Evolutionary conservation across 2,888 invertebrate genomes (phyloP).

Genomic region (Morpho deidamia): DNA sequence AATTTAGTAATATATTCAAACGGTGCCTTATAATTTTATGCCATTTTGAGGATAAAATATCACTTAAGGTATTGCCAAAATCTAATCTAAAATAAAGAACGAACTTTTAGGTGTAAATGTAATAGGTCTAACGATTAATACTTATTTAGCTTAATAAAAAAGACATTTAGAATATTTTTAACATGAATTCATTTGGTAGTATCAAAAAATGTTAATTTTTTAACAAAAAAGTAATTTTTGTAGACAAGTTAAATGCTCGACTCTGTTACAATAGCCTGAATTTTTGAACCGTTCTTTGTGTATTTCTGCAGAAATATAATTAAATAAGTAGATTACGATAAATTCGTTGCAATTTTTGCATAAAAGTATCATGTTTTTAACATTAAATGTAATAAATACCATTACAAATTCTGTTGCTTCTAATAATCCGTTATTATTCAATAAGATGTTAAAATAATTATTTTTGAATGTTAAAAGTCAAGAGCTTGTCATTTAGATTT

Average conservation of each 20-base stretch:
- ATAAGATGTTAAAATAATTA: constrained; percentile 19
- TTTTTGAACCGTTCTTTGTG: constrained; percentile 5
- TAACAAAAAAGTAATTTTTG: not conserved
- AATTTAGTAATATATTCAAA: constrained; percentile 65
- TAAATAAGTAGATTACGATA: constrained; percentile 6
- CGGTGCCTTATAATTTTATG: constrained; percentile 76
- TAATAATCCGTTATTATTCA: constrained; percentile 14
- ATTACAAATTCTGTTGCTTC: constrained; percentile 16
- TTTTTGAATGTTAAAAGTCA: constrained; percentile 36
- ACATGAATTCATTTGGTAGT: not conserved
- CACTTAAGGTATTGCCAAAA: constrained; percentile 62
- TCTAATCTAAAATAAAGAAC: constrained; percentile 38
- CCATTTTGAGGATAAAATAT: constrained; percentile 72
- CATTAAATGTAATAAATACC: constrained; percentile 9
- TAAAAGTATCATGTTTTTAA: constrained; percentile 9
- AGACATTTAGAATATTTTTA: not conserved
- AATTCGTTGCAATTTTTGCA: constrained; percentile 1
- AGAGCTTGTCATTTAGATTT: constrained; percentile 65
- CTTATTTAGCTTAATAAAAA: constrained; percentile 21
- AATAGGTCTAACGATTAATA: constrained; percentile 12
- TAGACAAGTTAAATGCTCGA: no score
- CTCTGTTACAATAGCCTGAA: constrained; percentile 18
- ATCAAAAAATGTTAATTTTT: not conserved
- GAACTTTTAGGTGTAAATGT: constrained; percentile 34
- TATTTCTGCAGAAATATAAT: constrained; percentile 10